Percentiles rank a stretch among this genome's conserved stretches.
These are phyloP conservation scores for Acleris sparsana DNA, from an alignment of 2,888 invertebrate species.

Conservation along the genomic window DNA sequence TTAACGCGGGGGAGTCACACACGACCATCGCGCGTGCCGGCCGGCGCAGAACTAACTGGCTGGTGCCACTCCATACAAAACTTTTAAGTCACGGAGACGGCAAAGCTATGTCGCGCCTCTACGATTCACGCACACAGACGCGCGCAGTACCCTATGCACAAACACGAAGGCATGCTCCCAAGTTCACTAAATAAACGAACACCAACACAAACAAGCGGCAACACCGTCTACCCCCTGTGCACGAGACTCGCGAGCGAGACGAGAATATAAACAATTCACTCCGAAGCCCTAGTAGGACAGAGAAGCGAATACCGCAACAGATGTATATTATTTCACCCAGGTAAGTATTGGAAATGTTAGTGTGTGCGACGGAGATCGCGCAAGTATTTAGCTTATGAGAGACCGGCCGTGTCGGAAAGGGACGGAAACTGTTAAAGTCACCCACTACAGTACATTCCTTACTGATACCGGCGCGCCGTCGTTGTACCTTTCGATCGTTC, in stretches of 20 bases:
- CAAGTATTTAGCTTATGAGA: slow-evolving; percentile 76
- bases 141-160: slow-evolving; percentile 78
- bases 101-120: slow-evolving; percentile 84
- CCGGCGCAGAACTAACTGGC: slow-evolving; percentile 79
- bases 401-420: slow-evolving; percentile 74
- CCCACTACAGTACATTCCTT: slow-evolving; percentile 81
- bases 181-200: slow-evolving; percentile 84
- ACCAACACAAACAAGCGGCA: slow-evolving; percentile 78
- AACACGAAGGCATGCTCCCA: slow-evolving; percentile 81
- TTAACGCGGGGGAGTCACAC: slow-evolving; percentile 58
- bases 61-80: slow-evolving; percentile 77
- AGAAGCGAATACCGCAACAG: slow-evolving; percentile 74
- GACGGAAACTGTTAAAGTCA: slow-evolving; percentile 81
- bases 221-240: slow-evolving; percentile 81
- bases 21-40: slow-evolving; percentile 71
- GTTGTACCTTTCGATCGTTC: slow-evolving; percentile 84
- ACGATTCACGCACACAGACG: slow-evolving; percentile 78
- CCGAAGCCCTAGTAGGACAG: slow-evolving; percentile 56
- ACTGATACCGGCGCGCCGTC: slow-evolving; percentile 79
- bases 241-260: slow-evolving; percentile 73
- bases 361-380: slow-evolving; percentile 75
- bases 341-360: slow-evolving; percentile 83
- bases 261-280: slow-evolving; percentile 81
- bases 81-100: slow-evolving; percentile 84
- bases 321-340: slow-evolving; percentile 83